These are phyloP conservation scores for Branchinecta sandiegonensis DNA, from an alignment of 2,888 invertebrate species.

Conservation along the genomic window DNA sequence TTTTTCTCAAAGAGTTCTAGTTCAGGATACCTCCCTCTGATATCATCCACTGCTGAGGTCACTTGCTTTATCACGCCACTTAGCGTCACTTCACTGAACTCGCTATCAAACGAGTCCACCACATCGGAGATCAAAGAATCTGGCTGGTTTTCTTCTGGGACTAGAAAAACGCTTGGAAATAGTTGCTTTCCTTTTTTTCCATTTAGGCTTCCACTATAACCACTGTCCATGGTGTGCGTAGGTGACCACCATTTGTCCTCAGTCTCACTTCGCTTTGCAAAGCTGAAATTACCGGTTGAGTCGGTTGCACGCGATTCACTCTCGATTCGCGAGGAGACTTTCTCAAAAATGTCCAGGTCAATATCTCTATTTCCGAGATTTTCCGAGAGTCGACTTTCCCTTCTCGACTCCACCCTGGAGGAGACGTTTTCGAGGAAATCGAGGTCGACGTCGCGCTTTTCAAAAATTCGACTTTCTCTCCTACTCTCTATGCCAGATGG, in stretches of 20 bases:
- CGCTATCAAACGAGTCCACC: constrained; percentile 25
- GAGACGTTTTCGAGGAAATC: neutral
- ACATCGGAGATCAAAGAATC: constrained; percentile 7
- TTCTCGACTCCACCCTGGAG: neutral
- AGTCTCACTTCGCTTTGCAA: constrained; percentile 21
- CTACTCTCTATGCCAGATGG: neutral
- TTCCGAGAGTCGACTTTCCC: too few species aligned
- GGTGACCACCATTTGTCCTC: constrained; percentile 13
- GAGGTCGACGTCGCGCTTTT: neutral
- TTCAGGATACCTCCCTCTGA: constrained; percentile 37
- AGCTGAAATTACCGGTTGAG: constrained; percentile 24
- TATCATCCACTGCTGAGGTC: constrained; percentile 35
- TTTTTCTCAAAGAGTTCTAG: constrained; percentile 35
- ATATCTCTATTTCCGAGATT: neutral
- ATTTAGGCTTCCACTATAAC: constrained; percentile 20
- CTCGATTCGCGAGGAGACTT: neutral
- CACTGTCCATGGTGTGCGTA: constrained; percentile 19
- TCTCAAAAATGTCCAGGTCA: neutral
- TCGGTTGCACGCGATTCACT: constrained; percentile 15
- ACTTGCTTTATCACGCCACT: constrained; percentile 34
- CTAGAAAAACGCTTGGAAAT: constrained; percentile 1
- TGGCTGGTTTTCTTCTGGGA: neutral
- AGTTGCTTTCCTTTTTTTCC: constrained; percentile 6
- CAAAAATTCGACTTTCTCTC: neutral
- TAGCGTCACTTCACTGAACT: constrained; percentile 27